These are phyloP conservation scores for Carcinoscorpius rotundicauda DNA, from an alignment of 1,140 invertebrate genomes.

Conservation along the genomic window DNA sequence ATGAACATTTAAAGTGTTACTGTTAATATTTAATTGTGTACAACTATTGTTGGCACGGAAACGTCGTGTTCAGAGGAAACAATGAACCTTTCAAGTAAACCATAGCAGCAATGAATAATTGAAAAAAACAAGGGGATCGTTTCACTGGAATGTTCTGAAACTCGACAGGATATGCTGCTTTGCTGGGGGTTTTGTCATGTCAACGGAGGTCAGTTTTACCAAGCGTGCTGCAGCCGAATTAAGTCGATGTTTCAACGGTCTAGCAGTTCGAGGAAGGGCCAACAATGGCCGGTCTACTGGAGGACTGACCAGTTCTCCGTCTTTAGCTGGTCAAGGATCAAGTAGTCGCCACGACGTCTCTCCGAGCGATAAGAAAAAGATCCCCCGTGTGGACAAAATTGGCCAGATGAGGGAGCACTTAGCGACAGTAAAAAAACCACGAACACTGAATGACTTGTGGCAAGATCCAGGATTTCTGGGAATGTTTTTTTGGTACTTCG, in stretches of 20 bases:
- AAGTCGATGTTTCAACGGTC: conserved; percentile 70
- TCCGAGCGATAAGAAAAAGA: neutral
- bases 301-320: neutral
- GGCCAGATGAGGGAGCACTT: too few relatives aligned
- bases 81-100: too few relatives aligned
- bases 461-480: conserved; percentile 69
- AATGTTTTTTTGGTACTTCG: conserved; percentile 75
- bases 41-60: too few relatives aligned
- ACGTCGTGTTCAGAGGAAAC: too few relatives aligned
- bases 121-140: too few relatives aligned
- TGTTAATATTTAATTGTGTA: too few relatives aligned
- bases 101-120: too few relatives aligned
- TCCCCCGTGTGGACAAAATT: too few relatives aligned
- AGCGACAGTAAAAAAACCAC: conserved; percentile 19
- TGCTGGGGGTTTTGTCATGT: conserved; percentile 8
- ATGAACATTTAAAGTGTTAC: too few relatives aligned
- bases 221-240: conserved; percentile 76
- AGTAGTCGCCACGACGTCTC: neutral
- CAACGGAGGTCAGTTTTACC: conserved; percentile 26
- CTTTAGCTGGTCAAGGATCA: neutral
- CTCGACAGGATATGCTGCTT: too few relatives aligned
- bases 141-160: too few relatives aligned
- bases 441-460: conserved; percentile 52
- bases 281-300: conserved; percentile 18
- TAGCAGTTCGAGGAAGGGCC: conserved; percentile 45